Conservation (phyloP, 2,797 vertebrate genomes). For the Centropyge bicolor region DNA sequence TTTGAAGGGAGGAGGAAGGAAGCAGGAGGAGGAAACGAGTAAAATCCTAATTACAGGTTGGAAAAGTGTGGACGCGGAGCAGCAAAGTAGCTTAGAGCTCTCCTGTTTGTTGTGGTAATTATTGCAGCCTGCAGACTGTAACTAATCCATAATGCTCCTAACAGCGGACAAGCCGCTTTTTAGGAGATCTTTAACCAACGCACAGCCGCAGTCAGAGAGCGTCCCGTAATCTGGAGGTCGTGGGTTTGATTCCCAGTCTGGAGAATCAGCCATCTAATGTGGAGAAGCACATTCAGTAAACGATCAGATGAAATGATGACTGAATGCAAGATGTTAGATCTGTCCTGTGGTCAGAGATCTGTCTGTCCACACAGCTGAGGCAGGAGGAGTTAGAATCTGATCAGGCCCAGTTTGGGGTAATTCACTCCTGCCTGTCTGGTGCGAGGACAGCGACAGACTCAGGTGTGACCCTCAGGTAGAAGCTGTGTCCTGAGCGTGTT, state of each 20-base stretch:
- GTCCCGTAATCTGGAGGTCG: slow-evolving; percentile 20
- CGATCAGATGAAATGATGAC: no score
- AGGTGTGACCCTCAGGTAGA: neutral
- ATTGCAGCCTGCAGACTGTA: slow-evolving; percentile 65
- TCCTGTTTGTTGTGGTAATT: slow-evolving; percentile 72
- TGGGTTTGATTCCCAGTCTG: neutral
- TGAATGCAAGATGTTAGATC: no score
- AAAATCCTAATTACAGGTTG: slow-evolving; percentile 62
- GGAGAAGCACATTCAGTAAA: no score
- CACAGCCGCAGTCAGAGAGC: neutral
- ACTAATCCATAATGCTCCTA: slow-evolving; percentile 70
- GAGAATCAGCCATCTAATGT: no score
- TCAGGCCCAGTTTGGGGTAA: no score
- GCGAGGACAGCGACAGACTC: neutral
- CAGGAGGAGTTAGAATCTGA: no score
- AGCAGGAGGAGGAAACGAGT: slow-evolving; percentile 17
- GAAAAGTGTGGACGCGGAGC: slow-evolving; percentile 46
- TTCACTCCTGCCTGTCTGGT: no score
- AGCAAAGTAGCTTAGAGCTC: slow-evolving; percentile 48
- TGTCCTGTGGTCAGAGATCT: no score
- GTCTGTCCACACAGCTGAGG: no score
- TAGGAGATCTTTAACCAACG: slow-evolving; percentile 48
- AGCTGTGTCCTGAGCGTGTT: neutral
- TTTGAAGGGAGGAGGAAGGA: neutral
- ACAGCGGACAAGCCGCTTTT: slow-evolving; percentile 59